Evolutionary conservation across 2,888 invertebrate genomes (phyloP).

Genomic region (Eretmocerus hayati): DNA sequence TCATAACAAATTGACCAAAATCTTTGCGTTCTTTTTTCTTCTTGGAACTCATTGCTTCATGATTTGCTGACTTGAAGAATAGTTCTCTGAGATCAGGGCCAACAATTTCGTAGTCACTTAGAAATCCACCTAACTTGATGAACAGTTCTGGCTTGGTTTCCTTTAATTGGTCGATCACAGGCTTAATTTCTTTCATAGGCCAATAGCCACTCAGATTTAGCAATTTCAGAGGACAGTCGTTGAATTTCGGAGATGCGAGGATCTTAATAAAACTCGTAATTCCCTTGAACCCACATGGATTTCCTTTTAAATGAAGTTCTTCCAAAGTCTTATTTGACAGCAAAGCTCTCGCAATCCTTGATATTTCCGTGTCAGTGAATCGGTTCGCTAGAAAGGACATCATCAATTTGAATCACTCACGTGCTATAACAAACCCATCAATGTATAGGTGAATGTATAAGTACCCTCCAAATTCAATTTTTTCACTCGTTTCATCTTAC

Average conservation of each 20-base stretch:
- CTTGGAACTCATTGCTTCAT: conserved; percentile 48
- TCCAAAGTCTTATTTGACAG: conserved; percentile 45
- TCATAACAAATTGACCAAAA: conserved; percentile 48
- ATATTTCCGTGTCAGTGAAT: conserved; percentile 36
- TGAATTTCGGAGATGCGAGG: conserved; percentile 1
- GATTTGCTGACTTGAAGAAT: conserved; percentile 48
- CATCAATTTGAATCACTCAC: neutral
- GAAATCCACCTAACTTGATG: conserved; percentile 40
- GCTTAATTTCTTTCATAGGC: conserved; percentile 45
- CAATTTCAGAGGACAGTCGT: conserved; percentile 31
- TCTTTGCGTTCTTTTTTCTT: conserved; percentile 42
- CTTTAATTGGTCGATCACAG: conserved; percentile 23
- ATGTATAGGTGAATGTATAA: neutral
- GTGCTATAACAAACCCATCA: neutral
- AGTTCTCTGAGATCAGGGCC: conserved; percentile 48
- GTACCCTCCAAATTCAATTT: conserved; percentile 34
- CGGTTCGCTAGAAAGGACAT: conserved; percentile 29
- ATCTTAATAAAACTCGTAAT: conserved; percentile 25
- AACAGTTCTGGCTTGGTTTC: conserved; percentile 24
- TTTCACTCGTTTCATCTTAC: conserved; percentile 24
- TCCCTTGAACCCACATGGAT: conserved; percentile 49
- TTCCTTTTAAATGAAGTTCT: conserved; percentile 49
- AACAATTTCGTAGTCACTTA: conserved; percentile 47
- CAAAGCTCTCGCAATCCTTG: conserved; percentile 45
- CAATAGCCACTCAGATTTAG: conserved; percentile 52